A percentile compares a stretch with the other conserved stretches of the same genome.
phyloP scores from a whole-genome alignment of 1,140 invertebrate species.

The Scaptodrosophila lebanonensis region DNA sequence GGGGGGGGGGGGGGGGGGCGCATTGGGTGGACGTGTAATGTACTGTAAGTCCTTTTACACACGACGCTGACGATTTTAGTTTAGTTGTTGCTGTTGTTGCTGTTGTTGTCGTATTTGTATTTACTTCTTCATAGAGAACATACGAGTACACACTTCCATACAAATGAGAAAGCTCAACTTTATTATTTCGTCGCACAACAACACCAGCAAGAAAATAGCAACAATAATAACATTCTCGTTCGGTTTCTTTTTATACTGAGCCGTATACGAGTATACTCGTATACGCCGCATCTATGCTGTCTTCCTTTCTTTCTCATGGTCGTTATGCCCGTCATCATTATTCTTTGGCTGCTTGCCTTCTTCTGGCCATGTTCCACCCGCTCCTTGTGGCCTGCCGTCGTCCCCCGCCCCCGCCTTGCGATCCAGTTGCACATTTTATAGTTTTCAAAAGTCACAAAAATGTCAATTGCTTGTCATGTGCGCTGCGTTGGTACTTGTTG shows the following conservation, averaged over 20 bases:
- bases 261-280: slow-evolving; percentile 21
- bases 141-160: slow-evolving; percentile 12
- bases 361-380: not conserved
- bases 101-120: slow-evolving; percentile 60
- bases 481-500: not conserved
- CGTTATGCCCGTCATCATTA: slow-evolving; percentile 62
- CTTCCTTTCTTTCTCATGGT: slow-evolving; percentile 30
- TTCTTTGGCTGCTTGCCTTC: slow-evolving; percentile 21
- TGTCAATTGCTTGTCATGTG: slow-evolving; percentile 68
- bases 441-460: slow-evolving; percentile 75
- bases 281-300: slow-evolving; percentile 3
- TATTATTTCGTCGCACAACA: slow-evolving; percentile 64
- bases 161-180: slow-evolving; percentile 52
- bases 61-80: slow-evolving; percentile 67
- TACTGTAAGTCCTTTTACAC: slow-evolving; percentile 59
- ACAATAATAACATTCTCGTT: too few relatives aligned
- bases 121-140: slow-evolving; percentile 44
- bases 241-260: slow-evolving; percentile 24
- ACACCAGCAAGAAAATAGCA: too few relatives aligned
- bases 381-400: slow-evolving; percentile 17
- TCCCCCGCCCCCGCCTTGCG: slow-evolving; percentile 26
- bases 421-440: slow-evolving; percentile 67
- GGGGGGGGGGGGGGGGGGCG: too few relatives aligned
- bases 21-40: slow-evolving; percentile 65
- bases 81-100: too few relatives aligned